phyloP scores from a whole-genome alignment of 2,888 invertebrate genomes.

The Lycocerus yunnanus region DNA sequence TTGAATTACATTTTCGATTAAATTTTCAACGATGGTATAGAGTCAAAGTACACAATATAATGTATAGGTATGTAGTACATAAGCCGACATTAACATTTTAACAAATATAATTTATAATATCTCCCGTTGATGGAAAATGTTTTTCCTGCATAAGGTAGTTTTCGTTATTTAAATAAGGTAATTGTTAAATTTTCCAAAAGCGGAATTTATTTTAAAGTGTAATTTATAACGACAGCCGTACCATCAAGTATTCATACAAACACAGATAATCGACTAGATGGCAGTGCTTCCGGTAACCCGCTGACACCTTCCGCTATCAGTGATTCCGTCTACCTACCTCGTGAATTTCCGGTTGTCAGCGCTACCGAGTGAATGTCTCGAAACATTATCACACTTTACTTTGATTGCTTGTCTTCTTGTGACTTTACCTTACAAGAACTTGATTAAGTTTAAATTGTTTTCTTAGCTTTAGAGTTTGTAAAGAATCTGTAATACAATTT shows the following conservation, averaged over 20 bases:
- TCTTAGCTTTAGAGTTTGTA: constrained; percentile 29
- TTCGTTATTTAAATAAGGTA: neutral
- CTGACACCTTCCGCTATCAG: constrained; percentile 31
- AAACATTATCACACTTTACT: constrained; percentile 40
- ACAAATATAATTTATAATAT: neutral
- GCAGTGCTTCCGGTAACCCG: constrained; percentile 27
- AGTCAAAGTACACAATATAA: neutral
- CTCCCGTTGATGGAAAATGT: neutral
- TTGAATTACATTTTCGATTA: neutral
- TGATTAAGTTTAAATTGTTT: constrained; percentile 42
- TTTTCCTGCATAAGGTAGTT: neutral
- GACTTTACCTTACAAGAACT: constrained; percentile 31
- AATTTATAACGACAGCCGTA: constrained; percentile 16
- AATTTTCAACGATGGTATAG: neutral
- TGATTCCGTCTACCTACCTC: constrained; percentile 29
- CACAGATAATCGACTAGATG: constrained; percentile 31
- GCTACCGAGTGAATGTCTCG: constrained; percentile 33
- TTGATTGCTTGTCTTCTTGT: constrained; percentile 39
- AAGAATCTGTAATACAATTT: constrained; percentile 1
- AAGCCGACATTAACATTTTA: neutral
- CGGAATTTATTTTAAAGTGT: constrained; percentile 5
- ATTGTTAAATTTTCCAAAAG: neutral
- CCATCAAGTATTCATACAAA: constrained; percentile 21
- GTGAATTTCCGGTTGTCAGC: constrained; percentile 32
- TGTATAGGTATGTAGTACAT: neutral